Percentiles rank a stretch among this genome's conserved stretches.
phyloP scores from a whole-genome alignment of 2,113 vertebrate genomes.

The Xiphorhynchus elegans region DNA sequence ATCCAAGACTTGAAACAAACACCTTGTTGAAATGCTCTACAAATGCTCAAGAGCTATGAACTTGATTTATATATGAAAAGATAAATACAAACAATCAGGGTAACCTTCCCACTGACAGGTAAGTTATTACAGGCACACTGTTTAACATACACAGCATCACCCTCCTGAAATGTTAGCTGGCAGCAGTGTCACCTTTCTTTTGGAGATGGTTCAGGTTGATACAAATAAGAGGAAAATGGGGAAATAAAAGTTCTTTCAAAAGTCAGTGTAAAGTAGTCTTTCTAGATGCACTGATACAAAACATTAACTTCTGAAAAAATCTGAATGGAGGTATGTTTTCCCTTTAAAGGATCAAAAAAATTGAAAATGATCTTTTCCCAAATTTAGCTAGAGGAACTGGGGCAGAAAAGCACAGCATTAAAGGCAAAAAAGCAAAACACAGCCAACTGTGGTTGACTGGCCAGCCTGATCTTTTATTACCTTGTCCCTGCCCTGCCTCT shows the following conservation, averaged over 20 bases:
- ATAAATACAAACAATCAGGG: slow-evolving; percentile 12
- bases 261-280: neutral
- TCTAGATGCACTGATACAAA: neutral
- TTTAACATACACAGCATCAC: neutral
- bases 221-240: neutral
- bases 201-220: neutral
- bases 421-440: neutral
- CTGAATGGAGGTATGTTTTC: neutral
- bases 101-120: neutral
- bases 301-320: neutral
- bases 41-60: neutral
- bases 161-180: neutral
- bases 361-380: neutral
- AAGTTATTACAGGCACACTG: neutral
- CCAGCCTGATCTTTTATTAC: neutral
- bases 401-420: neutral
- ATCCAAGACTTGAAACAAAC: slow-evolving; percentile 2
- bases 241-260: neutral
- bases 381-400: neutral
- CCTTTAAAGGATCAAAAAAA: neutral
- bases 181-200: neutral
- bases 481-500: neutral
- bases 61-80: slow-evolving; percentile 10
- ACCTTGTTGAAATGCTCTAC: neutral
- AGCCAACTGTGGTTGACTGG: neutral